These are phyloP conservation scores for Pampusana beccarii DNA, from an alignment of 2,113 vertebrate species.

Conservation along the genomic window DNA sequence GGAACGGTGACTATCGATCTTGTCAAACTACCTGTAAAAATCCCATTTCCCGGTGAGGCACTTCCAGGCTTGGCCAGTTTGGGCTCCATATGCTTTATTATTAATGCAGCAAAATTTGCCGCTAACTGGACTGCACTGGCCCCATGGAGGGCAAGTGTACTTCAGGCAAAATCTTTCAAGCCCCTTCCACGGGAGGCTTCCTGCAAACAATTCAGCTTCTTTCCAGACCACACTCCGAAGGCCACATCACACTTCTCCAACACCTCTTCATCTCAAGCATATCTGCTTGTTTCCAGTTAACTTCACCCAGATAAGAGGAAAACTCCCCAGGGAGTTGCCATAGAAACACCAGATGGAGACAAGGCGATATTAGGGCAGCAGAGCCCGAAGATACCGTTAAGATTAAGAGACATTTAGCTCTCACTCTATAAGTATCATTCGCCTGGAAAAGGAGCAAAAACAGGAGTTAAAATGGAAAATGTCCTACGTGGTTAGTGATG, in stretches of 20 bases:
- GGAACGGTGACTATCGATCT: background rate
- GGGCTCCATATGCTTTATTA: background rate
- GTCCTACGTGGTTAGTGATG: background rate
- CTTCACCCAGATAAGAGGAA: slow-evolving; percentile 41
- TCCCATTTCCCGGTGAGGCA: background rate
- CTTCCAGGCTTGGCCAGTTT: background rate
- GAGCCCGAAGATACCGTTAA: background rate
- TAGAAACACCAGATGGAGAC: slow-evolving; percentile 11
- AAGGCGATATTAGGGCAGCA: background rate
- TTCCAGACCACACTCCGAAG: background rate
- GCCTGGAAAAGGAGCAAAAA: background rate
- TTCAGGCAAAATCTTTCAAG: background rate
- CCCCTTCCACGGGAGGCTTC: background rate
- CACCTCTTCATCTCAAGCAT: slow-evolving; percentile 11
- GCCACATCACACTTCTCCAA: background rate
- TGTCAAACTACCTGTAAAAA: slow-evolving; percentile 33
- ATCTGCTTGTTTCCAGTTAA: slow-evolving; percentile 56
- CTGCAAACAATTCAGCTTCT: background rate
- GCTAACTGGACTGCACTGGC: background rate
- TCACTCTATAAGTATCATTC: background rate
- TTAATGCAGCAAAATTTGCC: background rate
- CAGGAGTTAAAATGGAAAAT: background rate
- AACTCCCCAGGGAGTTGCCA: slow-evolving; percentile 20
- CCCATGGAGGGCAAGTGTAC: background rate
- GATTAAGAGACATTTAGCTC: slow-evolving; percentile 7